phyloP scores from a whole-genome alignment of 2,113 vertebrate genomes.

The Nipponia nippon region DNA sequence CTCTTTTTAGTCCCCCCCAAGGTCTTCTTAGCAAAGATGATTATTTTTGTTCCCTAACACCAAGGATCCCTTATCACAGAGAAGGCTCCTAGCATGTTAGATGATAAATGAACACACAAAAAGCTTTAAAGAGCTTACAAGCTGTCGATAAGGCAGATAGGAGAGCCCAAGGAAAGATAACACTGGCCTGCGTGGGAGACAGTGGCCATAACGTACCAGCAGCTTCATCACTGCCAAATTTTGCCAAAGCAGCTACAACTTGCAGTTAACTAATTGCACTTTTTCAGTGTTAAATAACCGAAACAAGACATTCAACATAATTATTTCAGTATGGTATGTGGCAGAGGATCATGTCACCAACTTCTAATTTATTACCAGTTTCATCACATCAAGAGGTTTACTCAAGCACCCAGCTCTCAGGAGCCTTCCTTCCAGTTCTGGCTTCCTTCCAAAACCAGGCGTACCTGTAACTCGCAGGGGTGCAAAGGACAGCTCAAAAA shows the following conservation, averaged over 20 bases:
- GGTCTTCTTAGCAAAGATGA: not conserved
- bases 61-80: not conserved
- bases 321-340: not conserved
- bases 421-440: not conserved
- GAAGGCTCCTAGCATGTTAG: not conserved
- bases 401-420: not conserved
- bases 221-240: not conserved
- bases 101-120: not conserved
- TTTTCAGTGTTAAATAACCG: not conserved
- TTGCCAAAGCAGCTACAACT: not conserved
- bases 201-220: not conserved
- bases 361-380: not conserved
- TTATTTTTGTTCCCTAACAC: not conserved
- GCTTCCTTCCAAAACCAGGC: not conserved
- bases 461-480: not conserved
- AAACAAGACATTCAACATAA: not conserved
- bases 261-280: not conserved
- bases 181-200: accelerated
- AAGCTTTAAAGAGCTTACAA: not conserved
- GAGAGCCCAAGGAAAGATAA: not conserved
- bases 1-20: not conserved
- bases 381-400: not conserved
- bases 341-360: not conserved
- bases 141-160: not conserved
- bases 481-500: not conserved